Base-by-base conservation (phyloP, 2,888 invertebrate species). In the Apotomis betuletana region DNA sequence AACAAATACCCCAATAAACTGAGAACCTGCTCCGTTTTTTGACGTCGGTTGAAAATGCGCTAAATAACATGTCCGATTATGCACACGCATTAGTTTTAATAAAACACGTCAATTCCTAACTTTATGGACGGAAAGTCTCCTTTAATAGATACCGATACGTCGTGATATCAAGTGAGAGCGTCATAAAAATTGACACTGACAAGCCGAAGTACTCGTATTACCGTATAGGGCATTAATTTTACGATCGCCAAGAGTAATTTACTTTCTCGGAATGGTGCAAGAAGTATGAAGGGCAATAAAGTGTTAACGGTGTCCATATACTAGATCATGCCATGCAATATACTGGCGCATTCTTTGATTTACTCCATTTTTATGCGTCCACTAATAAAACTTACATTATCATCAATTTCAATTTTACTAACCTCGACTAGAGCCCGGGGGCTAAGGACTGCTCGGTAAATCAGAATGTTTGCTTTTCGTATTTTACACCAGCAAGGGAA, bases 341-440 rank as follows among this genome's bases (percentile, higher is more conserved):
- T 78, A 78, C 82, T 78, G 79, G 81, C 80, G 78, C 78, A 79
- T 76, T 83, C 79, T 86, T 88, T 88, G 87, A 89, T 90, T 90
- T 90, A 91, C 85, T 85, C 76, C 84, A 84, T 90, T 90, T 90
- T 91, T 89, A 90, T 87, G 85, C 81, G 79, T 81, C 85, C 74
- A 81, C 88, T 89, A 89, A 90, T 91, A 91, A 92, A 89, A 83
- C 90, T 88, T 88, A 90, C 90, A 88, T 85, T 87, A 87, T 86
- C 90, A 89, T 91, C 87, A 91, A 91, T 92, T 91, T 89, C 85
- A 88, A 87, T 90, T 92, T 91, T 87, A 91, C 83, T 87, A 84
- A 86, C 82, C 78, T 76, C 78, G 79, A 77, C 76, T 78, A 76
- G 74, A 78, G 77, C 81, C 85, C 85, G 74, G 78, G 76, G 85